Base-by-base conservation (phyloP, 2,797 vertebrate species). In the Oophaga sylvatica region DNA sequence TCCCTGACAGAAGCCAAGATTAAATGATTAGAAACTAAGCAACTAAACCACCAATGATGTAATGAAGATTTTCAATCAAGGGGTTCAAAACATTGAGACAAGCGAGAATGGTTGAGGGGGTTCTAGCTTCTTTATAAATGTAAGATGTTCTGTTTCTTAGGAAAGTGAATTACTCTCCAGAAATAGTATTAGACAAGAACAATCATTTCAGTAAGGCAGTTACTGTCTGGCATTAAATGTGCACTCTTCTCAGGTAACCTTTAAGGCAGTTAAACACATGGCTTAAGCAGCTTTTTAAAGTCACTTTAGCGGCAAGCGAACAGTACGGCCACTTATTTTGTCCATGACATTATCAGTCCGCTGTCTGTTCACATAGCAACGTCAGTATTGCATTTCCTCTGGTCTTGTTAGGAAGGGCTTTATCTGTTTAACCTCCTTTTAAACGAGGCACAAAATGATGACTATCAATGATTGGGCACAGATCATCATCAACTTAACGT, bases 351-450 rank as follows among this genome's bases (percentile, higher is more conserved):
- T 86, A 86, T 62, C 84, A 53, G 80, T 79, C 84, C 86, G 56
- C 88, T 57, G 88, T 86, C 80, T 86, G 88, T 89, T 86, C 73
- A 83, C 84, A 86, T 89, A 82, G 84, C 88, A 89, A 89, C 88
- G 73, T 86, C 63, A 31, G 71, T 78, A 86, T 86, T 86, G 70
- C 73, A 57, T 86, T 79, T 65, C 63, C 80, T 70, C 60, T 68
- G 20, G 53, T 71, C 83, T 86, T 68, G 41, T 70, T 86, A 73
- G 48, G 48, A 53, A 57, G 71, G 48, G 65, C 77, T 77, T 89
- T 79, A 86, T 86, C 80, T 82, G 68, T 86, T 89, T 86, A 89
- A 89, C 87, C 79, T 70, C 84, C 22, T 83, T 59, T 86, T 62
- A 62, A 82, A 89, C 56, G 15, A 16, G 63, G 29, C 63, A 59